These are phyloP conservation scores for Torymus aiolomorphi DNA, from an alignment of 2,888 invertebrate species.

Conservation along the genomic window DNA sequence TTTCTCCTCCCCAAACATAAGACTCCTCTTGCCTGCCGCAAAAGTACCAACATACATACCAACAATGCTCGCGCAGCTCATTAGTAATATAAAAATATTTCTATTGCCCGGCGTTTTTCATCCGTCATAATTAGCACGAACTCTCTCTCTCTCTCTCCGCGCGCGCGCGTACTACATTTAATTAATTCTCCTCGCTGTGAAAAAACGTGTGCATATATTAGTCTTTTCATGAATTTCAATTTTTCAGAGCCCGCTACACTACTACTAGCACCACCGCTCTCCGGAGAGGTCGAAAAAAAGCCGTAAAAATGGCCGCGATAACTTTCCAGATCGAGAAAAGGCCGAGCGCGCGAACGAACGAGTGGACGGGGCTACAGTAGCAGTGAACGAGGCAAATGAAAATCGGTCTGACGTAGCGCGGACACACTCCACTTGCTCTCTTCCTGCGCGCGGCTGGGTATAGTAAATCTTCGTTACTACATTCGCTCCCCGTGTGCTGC, in stretches of 20 bases:
- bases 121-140: background rate
- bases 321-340: constrained; percentile 32
- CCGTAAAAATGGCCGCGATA: constrained; percentile 30
- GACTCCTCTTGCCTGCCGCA: too few relatives aligned
- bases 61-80: too few relatives aligned
- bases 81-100: too few relatives aligned
- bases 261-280: too few relatives aligned
- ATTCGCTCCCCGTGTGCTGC: constrained; percentile 26
- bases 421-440: constrained; percentile 53
- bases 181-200: background rate
- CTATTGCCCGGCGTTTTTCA: background rate
- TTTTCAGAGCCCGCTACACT: background rate
- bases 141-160: background rate
- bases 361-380: background rate
- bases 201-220: background rate
- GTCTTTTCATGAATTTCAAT: constrained; percentile 26
- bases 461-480: constrained; percentile 57
- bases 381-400: constrained; percentile 44
- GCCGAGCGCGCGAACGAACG: background rate
- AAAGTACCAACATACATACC: too few relatives aligned
- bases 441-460: background rate
- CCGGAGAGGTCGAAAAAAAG: too few relatives aligned
- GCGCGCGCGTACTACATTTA: background rate
- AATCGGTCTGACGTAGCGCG: constrained; percentile 49
- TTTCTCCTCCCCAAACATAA: too few relatives aligned